Conservation (phyloP, 30 jellyfish, hydroid and myxozoan species). For the Aurelia sp. region DNA sequence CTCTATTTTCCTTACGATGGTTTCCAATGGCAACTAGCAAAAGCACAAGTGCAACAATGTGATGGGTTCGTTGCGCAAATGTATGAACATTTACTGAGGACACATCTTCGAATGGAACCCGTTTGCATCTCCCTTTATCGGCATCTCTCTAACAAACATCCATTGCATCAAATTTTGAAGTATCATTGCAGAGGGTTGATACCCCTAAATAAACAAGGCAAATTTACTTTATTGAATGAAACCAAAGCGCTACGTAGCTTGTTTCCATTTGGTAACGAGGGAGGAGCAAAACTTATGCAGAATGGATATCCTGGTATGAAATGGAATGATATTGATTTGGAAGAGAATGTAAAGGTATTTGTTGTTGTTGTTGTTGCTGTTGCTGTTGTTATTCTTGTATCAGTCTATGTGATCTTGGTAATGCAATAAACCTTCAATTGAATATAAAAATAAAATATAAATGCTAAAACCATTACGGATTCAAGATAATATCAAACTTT, state of each 20-base stretch:
- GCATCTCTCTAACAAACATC: constrained; percentile 79
- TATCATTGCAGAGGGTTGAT: constrained; percentile 83
- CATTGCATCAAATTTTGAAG: constrained; percentile 69
- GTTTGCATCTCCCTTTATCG: constrained; percentile 71
- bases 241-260: neutral
- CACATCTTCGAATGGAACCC: constrained; percentile 80
- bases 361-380: no score
- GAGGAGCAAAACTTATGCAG: constrained; percentile 17
- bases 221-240: neutral
- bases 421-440: no score
- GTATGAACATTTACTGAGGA: constrained; percentile 74
- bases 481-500: no score
- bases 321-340: constrained; percentile 55
- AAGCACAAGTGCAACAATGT: constrained; percentile 60
- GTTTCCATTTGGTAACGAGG: constrained; percentile 36
- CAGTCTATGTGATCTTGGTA: no score
- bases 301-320: constrained; percentile 15
- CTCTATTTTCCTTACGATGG: constrained; percentile 78
- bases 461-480: no score
- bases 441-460: no score
- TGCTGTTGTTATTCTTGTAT: no score
- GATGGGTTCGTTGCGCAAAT: constrained; percentile 61
- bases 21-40: constrained; percentile 64
- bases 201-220: constrained; percentile 40
- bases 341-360: constrained; percentile 22